Percentiles rank a stretch among this genome's conserved stretches.
Conservation (phyloP, 2,797 vertebrate species). For the Neomorphus geoffroyi region DNA sequence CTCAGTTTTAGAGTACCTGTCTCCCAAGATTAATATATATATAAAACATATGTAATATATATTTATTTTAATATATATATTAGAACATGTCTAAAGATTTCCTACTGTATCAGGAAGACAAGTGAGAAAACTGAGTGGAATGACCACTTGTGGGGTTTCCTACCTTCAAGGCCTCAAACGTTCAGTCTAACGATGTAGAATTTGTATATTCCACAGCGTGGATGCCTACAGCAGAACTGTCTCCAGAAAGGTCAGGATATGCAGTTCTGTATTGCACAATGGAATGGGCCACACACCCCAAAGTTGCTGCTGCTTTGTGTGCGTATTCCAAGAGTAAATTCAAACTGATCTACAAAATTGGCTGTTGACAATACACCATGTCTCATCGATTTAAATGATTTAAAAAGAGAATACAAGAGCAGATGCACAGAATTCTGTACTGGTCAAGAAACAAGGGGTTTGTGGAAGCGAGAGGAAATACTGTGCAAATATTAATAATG, state of each 20-base stretch:
- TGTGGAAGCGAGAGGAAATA: neutral
- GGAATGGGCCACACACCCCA: neutral
- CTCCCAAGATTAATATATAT: no score
- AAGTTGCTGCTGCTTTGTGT: neutral
- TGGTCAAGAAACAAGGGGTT: neutral
- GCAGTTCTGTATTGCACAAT: neutral
- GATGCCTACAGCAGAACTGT: neutral
- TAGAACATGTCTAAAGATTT: neutral
- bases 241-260: neutral
- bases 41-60: no score
- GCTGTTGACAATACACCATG: neutral
- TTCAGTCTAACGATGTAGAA: neutral
- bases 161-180: neutral
- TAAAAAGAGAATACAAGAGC: neutral
- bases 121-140: neutral
- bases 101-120: neutral
- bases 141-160: rapidly evolving
- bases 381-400: neutral
- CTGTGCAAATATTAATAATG: neutral
- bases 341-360: neutral
- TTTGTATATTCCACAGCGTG: neutral
- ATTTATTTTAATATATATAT: no score
- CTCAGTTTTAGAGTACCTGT: neutral
- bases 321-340: neutral
- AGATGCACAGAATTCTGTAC: neutral